phyloP scores from a whole-genome alignment of 2,113 vertebrate species.

The Onychostoma macrolepis region DNA sequence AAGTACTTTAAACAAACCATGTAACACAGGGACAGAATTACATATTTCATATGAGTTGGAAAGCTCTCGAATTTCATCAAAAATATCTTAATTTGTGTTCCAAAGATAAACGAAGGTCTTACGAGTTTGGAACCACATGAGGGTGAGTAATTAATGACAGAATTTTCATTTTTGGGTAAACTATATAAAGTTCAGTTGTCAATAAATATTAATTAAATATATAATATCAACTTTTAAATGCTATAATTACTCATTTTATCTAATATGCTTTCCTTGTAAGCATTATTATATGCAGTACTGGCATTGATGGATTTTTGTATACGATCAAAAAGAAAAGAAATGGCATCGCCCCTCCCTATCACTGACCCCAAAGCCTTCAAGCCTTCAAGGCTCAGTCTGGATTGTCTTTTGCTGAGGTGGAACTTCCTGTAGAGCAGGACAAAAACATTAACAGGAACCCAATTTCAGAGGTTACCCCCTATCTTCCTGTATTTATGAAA shows the following conservation, averaged over 20 bases:
- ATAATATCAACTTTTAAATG: background rate
- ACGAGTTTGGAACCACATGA: too few species aligned
- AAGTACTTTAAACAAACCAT: too few species aligned
- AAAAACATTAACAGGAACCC: slow-evolving; percentile 54
- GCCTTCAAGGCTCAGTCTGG: background rate
- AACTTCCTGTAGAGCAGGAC: slow-evolving; percentile 48
- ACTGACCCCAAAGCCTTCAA: background rate
- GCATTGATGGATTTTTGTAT: background rate
- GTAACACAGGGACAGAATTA: too few species aligned
- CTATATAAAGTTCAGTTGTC: too few species aligned
- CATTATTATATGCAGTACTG: background rate
- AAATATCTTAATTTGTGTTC: too few species aligned
- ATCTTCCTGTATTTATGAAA: slow-evolving; percentile 32
- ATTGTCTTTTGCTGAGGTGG: slow-evolving; percentile 41
- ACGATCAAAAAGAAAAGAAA: background rate
- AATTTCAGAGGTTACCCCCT: slow-evolving; percentile 45
- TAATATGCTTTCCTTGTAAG: background rate
- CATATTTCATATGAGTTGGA: too few species aligned
- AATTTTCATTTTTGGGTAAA: too few species aligned
- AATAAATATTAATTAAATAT: too few species aligned
- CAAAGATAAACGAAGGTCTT: too few species aligned
- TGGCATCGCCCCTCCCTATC: background rate
- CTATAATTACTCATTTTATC: background rate
- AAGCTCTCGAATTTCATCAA: too few species aligned
- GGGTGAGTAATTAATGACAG: too few species aligned